These are phyloP conservation scores for Harpegnathos saltator DNA, from an alignment of 1,140 invertebrate species.

Conservation along the genomic window DNA sequence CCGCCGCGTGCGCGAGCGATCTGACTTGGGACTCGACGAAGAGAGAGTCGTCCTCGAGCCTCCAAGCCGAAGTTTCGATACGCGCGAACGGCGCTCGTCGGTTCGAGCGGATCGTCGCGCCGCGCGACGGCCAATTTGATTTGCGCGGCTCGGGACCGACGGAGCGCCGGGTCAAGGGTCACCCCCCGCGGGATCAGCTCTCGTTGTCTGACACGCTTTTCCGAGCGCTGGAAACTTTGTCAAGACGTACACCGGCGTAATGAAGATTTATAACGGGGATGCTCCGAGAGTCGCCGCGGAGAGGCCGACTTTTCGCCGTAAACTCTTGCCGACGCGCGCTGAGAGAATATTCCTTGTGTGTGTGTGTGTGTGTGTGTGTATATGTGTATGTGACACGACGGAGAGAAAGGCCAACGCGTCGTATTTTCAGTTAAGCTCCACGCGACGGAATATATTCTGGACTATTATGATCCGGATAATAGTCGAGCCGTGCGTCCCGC, in stretches of 20 bases:
- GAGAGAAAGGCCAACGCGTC: background rate
- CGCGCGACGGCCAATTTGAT: constrained; percentile 43
- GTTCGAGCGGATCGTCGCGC: background rate
- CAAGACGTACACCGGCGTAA: constrained; percentile 55
- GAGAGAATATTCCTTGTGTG: no score
- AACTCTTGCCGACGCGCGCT: constrained; percentile 15
- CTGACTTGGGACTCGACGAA: no score
- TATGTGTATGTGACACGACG: no score
- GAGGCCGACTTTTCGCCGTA: background rate
- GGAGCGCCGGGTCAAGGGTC: constrained; percentile 32
- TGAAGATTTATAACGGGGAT: constrained; percentile 68
- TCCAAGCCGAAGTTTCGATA: background rate
- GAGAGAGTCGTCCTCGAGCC: background rate
- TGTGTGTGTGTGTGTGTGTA: no score
- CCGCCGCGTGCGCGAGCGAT: no score
- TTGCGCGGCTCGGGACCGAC: constrained; percentile 1
- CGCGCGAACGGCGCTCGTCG: background rate
- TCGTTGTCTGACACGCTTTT: constrained; percentile 40
- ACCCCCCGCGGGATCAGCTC: constrained; percentile 43
- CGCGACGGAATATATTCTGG: constrained; percentile 18
- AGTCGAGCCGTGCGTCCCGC: constrained; percentile 28
- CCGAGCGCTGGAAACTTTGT: constrained; percentile 57
- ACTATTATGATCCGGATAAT: constrained; percentile 51
- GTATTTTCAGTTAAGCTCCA: constrained; percentile 40
- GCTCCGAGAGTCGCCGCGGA: background rate